Conservation (phyloP, 2,113 vertebrate species). For the Ranitomeya variabilis region DNA sequence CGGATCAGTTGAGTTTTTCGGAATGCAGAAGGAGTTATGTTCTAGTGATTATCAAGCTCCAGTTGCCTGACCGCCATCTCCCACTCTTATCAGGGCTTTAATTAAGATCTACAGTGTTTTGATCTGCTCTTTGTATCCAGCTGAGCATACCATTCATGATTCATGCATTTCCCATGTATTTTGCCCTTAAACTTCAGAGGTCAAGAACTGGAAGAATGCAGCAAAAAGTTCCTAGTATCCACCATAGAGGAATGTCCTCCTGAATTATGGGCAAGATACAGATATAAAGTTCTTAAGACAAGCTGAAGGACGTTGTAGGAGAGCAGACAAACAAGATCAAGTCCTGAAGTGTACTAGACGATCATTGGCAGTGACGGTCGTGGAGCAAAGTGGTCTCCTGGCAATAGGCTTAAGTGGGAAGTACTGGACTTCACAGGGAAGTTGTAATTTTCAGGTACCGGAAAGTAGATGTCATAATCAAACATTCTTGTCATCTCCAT, state of each 20-base stretch:
- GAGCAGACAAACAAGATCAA: background rate
- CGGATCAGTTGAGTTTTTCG: too few species aligned
- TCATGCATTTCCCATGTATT: slow-evolving; percentile 46
- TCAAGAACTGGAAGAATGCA: slow-evolving; percentile 35
- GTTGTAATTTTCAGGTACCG: too few species aligned
- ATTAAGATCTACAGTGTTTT: slow-evolving; percentile 26
- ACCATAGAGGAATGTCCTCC: background rate
- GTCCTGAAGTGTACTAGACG: background rate
- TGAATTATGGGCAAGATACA: slow-evolving; percentile 6
- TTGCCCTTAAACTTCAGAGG: slow-evolving; percentile 43
- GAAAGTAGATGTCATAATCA: too few species aligned
- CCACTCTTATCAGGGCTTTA: background rate
- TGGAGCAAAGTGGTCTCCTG: background rate
- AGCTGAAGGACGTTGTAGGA: background rate
- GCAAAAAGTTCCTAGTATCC: slow-evolving; percentile 3
- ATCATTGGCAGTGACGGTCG: background rate
- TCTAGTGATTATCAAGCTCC: background rate
- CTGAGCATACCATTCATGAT: background rate
- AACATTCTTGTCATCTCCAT: too few species aligned
- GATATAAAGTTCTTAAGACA: background rate
- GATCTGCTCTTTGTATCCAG: slow-evolving; percentile 4
- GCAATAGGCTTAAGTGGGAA: background rate
- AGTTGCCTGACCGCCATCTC: too few species aligned
- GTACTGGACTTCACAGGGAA: background rate
- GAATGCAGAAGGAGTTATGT: background rate